Conservation (phyloP, 1,140 invertebrate genomes). For the Lepidostoma basale region DNA sequence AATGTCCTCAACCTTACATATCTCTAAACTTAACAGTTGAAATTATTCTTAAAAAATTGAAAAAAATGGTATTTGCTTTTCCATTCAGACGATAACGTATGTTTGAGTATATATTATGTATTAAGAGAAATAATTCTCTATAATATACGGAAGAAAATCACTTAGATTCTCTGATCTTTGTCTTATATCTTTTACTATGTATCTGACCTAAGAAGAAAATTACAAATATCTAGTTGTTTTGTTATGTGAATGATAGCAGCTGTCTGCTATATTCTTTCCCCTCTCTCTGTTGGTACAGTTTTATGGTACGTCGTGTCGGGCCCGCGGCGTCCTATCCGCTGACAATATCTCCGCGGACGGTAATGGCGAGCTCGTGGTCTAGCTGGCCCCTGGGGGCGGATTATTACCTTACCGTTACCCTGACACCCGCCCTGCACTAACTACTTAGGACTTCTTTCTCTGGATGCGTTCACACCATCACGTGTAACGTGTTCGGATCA, state of each 20-base stretch:
- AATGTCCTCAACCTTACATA: no score
- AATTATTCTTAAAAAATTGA: no score
- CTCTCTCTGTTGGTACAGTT: not conserved
- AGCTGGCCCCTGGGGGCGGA: slow-evolving; percentile 38
- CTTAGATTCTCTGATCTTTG: no score
- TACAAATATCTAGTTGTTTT: not conserved
- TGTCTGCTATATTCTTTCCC: not conserved
- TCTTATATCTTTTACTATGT: no score
- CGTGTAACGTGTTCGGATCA: not conserved
- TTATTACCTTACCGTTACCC: slow-evolving; percentile 43
- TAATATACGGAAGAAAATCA: no score
- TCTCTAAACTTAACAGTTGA: no score
- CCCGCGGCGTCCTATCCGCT: slow-evolving; percentile 23
- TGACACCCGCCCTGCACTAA: not conserved
- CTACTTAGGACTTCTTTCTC: not conserved
- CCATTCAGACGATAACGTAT: no score
- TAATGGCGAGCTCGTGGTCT: slow-evolving; percentile 44
- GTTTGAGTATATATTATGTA: no score
- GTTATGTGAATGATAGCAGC: not conserved
- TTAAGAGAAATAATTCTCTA: no score
- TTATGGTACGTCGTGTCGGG: slow-evolving; percentile 15
- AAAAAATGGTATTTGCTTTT: no score
- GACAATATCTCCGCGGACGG: slow-evolving; percentile 38
- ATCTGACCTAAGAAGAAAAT: not conserved
- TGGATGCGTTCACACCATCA: not conserved